Conservation (phyloP, 2,888 invertebrate species). For the Volucella inflata region DNA sequence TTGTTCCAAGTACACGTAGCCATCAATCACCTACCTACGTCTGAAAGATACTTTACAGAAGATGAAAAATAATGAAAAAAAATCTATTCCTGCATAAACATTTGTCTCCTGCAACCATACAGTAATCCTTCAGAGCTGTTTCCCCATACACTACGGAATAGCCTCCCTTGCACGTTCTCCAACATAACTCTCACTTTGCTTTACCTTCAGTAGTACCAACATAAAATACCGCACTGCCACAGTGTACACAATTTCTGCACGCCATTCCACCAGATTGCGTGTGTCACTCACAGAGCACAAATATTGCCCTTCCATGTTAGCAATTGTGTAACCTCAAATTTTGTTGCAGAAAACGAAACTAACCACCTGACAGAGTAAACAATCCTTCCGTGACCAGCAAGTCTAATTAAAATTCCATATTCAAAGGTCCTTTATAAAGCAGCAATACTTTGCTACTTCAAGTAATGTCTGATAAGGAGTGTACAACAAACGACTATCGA, state of each 20-base stretch:
- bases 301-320: slow-evolving; percentile 46
- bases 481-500: not conserved
- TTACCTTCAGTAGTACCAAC: no score
- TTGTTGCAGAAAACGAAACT: slow-evolving; percentile 42
- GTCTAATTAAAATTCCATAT: slow-evolving; percentile 42
- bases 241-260: slow-evolving; percentile 20
- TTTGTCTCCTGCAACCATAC: no score
- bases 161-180: not conserved
- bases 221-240: not conserved
- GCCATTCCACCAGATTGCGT: slow-evolving; percentile 50
- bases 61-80: no score
- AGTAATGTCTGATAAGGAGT: slow-evolving; percentile 34
- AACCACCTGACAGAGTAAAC: slow-evolving; percentile 36
- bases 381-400: slow-evolving; percentile 43
- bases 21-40: no score
- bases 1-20: no score
- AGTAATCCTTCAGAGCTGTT: no score
- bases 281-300: slow-evolving; percentile 29
- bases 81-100: no score
- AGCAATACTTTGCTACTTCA: not conserved
- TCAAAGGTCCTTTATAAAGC: not conserved
- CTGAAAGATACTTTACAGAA: no score
- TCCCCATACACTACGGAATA: no score
- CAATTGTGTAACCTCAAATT: slow-evolving; percentile 52
- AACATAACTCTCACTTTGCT: not conserved